Percentiles rank a stretch among this genome's conserved stretches.
Conservation (phyloP, 2,888 invertebrate species). For the Eupithecia pulchellata region DNA sequence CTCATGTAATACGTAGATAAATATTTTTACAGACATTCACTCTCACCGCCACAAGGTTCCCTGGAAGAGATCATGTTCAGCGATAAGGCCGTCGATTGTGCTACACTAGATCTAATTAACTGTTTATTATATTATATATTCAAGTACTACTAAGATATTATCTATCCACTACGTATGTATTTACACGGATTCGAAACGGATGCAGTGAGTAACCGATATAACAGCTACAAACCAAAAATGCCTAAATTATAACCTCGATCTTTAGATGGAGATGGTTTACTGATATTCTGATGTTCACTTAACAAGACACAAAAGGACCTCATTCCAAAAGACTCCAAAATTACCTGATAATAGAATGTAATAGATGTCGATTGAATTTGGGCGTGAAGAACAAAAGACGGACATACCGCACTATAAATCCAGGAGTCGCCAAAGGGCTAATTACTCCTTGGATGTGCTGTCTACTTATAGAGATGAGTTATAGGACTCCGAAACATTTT, state of each 20-base stretch:
- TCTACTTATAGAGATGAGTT: conserved; percentile 29
- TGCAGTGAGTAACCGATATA: neutral
- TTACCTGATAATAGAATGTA: conserved; percentile 46
- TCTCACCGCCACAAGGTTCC: no score
- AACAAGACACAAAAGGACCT: conserved; percentile 13
- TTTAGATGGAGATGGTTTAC: neutral
- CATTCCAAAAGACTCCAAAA: conserved; percentile 36
- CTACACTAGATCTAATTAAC: no score
- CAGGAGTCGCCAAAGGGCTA: conserved; percentile 83
- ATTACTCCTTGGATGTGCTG: conserved; percentile 66
- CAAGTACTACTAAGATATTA: no score
- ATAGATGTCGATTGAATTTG: conserved; percentile 74
- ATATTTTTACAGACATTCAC: no score
- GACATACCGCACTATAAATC: conserved; percentile 83
- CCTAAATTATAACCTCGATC: neutral
- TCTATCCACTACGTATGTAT: no score
- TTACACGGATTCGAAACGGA: no score
- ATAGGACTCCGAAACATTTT: neutral
- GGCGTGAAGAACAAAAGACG: conserved; percentile 78
- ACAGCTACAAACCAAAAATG: neutral
- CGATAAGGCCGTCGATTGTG: no score
- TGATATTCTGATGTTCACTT: neutral
- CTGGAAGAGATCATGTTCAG: no score
- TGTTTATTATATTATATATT: no score
- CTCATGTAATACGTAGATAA: no score